Evolutionary conservation across 2,113 vertebrate genomes (phyloP).

Genomic region (Xenopus borealis): DNA sequence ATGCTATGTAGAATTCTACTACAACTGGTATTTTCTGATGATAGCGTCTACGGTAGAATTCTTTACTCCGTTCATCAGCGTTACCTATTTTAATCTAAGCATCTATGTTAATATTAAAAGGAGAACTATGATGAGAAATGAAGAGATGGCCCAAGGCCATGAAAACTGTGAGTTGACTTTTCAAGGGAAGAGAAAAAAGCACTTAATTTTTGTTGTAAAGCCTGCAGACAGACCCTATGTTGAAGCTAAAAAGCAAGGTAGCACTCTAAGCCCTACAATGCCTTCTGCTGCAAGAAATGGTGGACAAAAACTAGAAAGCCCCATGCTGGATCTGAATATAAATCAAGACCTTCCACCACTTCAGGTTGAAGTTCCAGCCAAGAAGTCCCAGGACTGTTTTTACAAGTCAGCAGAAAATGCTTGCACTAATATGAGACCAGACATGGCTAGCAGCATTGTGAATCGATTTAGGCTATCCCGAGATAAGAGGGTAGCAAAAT

Average conservation of each 20-base stretch:
- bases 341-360: slow-evolving; percentile 56
- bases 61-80: slow-evolving; percentile 70
- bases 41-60: slow-evolving; percentile 70
- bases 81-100: slow-evolving; percentile 69
- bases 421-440: slow-evolving; percentile 32
- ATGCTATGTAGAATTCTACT: slow-evolving; percentile 72
- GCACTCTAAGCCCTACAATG: slow-evolving; percentile 32
- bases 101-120: slow-evolving; percentile 73
- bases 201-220: slow-evolving; percentile 60
- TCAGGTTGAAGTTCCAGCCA: slow-evolving; percentile 50
- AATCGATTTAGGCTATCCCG: slow-evolving; percentile 60
- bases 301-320: slow-evolving; percentile 41
- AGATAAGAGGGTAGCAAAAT: slow-evolving; percentile 70
- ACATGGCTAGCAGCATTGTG: slow-evolving; percentile 50
- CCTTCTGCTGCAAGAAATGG: slow-evolving; percentile 36
- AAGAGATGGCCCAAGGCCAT: slow-evolving; percentile 47
- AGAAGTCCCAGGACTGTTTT: slow-evolving; percentile 42
- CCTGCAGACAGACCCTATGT: slow-evolving; percentile 39
- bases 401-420: slow-evolving; percentile 46
- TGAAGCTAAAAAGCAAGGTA: slow-evolving; percentile 31
- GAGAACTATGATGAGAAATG: slow-evolving; percentile 51
- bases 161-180: slow-evolving; percentile 55
- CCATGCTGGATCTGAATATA: slow-evolving; percentile 38
- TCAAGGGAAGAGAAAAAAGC: slow-evolving; percentile 45
- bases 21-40: slow-evolving; percentile 74